These are phyloP conservation scores for Brachionus calyciflorus DNA, from an alignment of 1,140 invertebrate species.

Conservation along the genomic window DNA sequence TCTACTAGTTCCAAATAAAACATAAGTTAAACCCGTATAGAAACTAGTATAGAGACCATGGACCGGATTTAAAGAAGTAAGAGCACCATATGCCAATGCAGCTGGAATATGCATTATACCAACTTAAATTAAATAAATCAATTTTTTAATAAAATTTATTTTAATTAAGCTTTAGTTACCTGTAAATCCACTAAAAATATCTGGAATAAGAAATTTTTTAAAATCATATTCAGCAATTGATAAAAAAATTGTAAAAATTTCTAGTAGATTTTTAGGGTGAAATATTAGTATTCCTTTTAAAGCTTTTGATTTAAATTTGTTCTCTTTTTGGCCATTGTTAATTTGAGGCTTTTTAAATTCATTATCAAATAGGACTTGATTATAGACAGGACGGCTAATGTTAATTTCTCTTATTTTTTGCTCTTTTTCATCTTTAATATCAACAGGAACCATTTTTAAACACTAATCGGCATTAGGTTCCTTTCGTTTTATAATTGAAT, in stretches of 20 bases:
- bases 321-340: not conserved
- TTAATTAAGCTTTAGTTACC: not conserved
- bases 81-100: conserved; percentile 62
- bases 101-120: conserved; percentile 63
- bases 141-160: not conserved
- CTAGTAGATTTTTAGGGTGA: not conserved
- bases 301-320: no score
- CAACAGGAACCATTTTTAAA: no score
- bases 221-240: not conserved
- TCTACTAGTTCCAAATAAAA: conserved; percentile 58
- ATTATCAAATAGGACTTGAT: not conserved
- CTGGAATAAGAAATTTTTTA: conserved; percentile 49
- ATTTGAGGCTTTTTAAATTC: not conserved
- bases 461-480: no score
- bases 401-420: no score
- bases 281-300: no score
- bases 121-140: conserved; percentile 47
- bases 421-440: no score
- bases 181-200: conserved; percentile 61
- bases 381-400: not conserved
- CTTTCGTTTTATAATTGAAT: no score
- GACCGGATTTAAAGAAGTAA: conserved; percentile 62
- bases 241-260: not conserved
- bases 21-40: conserved; percentile 63
- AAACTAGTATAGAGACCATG: conserved; percentile 64